Base-by-base conservation (phyloP, 2,797 vertebrate genomes). In the Amblyraja radiata region DNA sequence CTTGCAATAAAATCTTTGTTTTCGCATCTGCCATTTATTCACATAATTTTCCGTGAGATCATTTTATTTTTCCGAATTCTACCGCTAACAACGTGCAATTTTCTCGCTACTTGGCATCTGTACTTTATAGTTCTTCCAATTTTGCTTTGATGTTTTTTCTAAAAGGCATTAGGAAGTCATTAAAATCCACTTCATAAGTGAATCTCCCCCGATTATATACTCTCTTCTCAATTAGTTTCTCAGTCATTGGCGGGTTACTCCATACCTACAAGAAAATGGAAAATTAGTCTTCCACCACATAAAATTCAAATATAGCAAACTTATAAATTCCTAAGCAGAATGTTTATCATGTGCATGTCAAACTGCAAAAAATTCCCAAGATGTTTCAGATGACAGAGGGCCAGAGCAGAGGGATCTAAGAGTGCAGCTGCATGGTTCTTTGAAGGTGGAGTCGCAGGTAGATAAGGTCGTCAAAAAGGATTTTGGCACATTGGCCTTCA, bases 161-260 rank as follows among this genome's bases (percentile, higher is more conserved):
- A 94, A 98, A 98, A 80, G 97, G 97, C 94, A 96, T 97, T 93
- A 94, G 94, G 93, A 97, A 96, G 93, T 97, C 96, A 0, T 97
- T 97, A 93, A 98, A 97, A 94, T 97, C 97, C 92, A 97, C 95
- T 76, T 96, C 95, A 0, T 97, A 96, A 4, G 95, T 73, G 61
- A 97, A 94, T 0, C 54, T 95, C 77, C 97, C 95, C 63, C 93
- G 96, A 63, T 95, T 94, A 28, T 95, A 94, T 94, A 97, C 96
- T 73, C 95, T 96, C 94, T 96, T 97, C 94, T 95, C 96, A 93
- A 97, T 95, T 93, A 97, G 94, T 93, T 98, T 96, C 77, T 94
- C 94, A 91, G 95, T 98, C 92, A 96, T 96, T 23, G 97, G 94
- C 25, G 97, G 97, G 21, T 97, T 97, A 90, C 95, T 95, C 98